Percentiles rank a stretch among this genome's conserved stretches.
phyloP scores from a whole-genome alignment of 2,113 vertebrate species.

The Microtus pennsylvanicus region DNA sequence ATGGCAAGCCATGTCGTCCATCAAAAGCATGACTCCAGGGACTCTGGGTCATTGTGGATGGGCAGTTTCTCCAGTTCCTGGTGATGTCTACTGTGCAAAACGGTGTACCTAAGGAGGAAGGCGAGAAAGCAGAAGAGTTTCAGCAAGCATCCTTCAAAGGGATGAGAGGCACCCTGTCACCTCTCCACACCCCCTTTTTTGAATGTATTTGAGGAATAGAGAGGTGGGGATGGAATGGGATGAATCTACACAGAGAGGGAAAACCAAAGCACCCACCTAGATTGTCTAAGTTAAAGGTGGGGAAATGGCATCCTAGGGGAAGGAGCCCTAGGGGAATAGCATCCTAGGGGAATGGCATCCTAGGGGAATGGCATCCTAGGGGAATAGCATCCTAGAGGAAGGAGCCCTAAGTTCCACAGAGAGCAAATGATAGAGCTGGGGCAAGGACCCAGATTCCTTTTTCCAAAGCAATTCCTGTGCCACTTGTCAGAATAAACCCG shows the following conservation, averaged over 20 bases:
- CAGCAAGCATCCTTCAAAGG: conserved; percentile 4
- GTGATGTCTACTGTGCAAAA: conserved; percentile 85
- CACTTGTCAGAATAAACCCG: background rate
- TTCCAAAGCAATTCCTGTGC: background rate
- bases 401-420: background rate
- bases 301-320: background rate
- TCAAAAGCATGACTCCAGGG: conserved; percentile 89
- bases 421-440: background rate
- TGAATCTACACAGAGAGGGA: background rate
- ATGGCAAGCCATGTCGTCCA: background rate
- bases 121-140: background rate
- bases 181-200: background rate
- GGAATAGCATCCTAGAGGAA: background rate
- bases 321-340: background rate
- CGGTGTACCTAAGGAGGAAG: conserved; percentile 84
- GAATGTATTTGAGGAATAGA: background rate
- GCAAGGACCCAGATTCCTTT: background rate
- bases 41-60: conserved; percentile 88
- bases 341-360: background rate
- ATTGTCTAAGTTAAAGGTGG: background rate
- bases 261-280: background rate
- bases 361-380: background rate
- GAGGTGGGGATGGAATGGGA: background rate
- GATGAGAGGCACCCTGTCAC: rapidly evolving
- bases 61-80: conserved; percentile 89